phyloP scores from a whole-genome alignment of 2,797 vertebrate species.

The Anabas testudineus region DNA sequence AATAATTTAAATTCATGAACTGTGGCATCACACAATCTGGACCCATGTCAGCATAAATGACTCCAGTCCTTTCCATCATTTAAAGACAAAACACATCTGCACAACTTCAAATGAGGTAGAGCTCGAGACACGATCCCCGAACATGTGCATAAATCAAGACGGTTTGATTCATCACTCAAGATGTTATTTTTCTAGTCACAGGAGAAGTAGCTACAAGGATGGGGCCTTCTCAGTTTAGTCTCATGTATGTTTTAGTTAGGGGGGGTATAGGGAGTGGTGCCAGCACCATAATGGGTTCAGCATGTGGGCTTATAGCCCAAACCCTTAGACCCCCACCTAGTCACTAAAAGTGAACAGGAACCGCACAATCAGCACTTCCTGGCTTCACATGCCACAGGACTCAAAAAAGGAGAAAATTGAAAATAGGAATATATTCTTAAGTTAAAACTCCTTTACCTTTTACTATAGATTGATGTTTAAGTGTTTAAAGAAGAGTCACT shows the following conservation, averaged over 20 bases:
- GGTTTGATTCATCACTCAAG: conserved; percentile 60
- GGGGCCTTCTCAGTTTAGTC: conserved; percentile 65
- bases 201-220: conserved; percentile 67
- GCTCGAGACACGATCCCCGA: conserved; percentile 17
- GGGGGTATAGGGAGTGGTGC: conserved; percentile 72
- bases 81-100: conserved; percentile 41
- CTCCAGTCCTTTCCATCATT: conserved; percentile 22
- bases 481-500: background rate
- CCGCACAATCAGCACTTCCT: conserved; percentile 82
- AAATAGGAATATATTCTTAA: conserved; percentile 37
- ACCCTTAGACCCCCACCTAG: conserved; percentile 70
- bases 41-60: conserved; percentile 19
- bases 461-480: background rate
- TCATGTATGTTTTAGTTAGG: conserved; percentile 77
- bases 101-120: conserved; percentile 33
- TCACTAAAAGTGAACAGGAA: conserved; percentile 71
- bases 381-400: conserved; percentile 58
- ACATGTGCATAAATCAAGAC: conserved; percentile 43
- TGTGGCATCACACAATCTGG: conserved; percentile 14
- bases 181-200: conserved; percentile 68
- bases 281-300: conserved; percentile 84
- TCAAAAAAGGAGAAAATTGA: conserved; percentile 33
- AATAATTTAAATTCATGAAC: conserved; percentile 23
- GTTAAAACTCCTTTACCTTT: conserved; percentile 5
- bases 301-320: conserved; percentile 74